A percentile compares a stretch with the other conserved stretches of the same genome.
These are phyloP conservation scores for Pyrgilauda ruficollis DNA, from an alignment of 2,113 vertebrate species.

Conservation along the genomic window DNA sequence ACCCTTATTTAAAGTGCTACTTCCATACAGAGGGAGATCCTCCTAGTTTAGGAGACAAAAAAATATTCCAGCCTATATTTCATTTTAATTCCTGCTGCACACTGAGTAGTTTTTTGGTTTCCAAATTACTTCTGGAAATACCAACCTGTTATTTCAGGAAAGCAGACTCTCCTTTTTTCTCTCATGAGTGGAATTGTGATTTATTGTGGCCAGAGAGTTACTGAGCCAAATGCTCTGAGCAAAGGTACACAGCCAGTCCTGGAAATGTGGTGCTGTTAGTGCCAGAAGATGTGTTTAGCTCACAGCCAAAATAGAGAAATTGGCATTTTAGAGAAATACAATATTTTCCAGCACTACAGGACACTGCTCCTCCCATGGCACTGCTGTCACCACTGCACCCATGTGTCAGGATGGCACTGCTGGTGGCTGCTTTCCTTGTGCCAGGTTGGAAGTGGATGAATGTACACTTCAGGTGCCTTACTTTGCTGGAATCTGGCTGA, in stretches of 20 bases:
- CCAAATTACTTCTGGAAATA: not conserved
- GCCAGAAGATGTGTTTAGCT: not conserved
- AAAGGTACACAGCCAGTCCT: not conserved
- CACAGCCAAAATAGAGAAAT: not conserved
- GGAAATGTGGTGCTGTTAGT: fast-evolving
- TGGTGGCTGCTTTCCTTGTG: slow-evolving; percentile 80
- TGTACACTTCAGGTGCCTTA: slow-evolving; percentile 79
- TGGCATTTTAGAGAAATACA: not conserved
- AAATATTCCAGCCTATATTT: not conserved
- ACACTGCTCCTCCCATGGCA: not conserved
- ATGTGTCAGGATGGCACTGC: slow-evolving; percentile 18
- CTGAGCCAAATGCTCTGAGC: not conserved
- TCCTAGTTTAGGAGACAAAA: not conserved
- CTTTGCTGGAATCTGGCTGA: slow-evolving; percentile 79
- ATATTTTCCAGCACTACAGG: not conserved
- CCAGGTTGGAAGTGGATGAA: slow-evolving; percentile 79
- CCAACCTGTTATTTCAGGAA: not conserved
- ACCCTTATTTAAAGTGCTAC: not conserved
- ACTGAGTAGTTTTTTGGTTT: not conserved
- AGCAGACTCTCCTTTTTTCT: not conserved
- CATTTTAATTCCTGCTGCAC: not conserved
- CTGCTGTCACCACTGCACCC: not conserved
- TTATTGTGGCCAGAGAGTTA: not conserved
- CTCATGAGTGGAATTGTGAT: not conserved
- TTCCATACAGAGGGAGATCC: not conserved